These are phyloP conservation scores for Meta bourneti DNA, from an alignment of 2,888 invertebrate genomes.

Conservation along the genomic window DNA sequence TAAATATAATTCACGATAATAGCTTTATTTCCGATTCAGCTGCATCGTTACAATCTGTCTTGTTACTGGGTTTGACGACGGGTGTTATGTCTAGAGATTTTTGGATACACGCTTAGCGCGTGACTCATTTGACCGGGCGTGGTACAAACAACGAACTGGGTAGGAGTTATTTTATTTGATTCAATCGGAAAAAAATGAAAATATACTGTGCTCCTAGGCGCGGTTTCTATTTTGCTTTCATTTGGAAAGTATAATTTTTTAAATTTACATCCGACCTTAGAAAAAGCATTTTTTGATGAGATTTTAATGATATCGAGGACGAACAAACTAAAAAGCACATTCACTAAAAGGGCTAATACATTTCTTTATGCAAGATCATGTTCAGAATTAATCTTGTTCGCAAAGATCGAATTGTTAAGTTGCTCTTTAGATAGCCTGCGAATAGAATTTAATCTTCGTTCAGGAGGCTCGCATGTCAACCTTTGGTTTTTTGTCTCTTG, in stretches of 20 bases:
- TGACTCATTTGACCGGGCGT: slow-evolving; percentile 3
- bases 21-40: not conserved
- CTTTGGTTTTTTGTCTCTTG: too few species aligned
- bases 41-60: not conserved
- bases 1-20: too few species aligned
- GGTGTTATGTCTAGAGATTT: slow-evolving; percentile 23
- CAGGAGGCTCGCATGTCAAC: too few species aligned
- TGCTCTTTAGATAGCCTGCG: too few species aligned
- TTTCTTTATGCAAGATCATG: too few species aligned
- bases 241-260: slow-evolving; percentile 5
- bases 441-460: too few species aligned
- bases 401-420: too few species aligned
- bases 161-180: slow-evolving; percentile 11
- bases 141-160: slow-evolving; percentile 11
- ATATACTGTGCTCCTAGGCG: not conserved
- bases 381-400: too few species aligned
- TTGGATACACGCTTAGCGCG: not conserved
- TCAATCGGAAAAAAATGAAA: not conserved
- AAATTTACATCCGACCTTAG: slow-evolving; percentile 13
- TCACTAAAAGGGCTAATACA: too few species aligned
- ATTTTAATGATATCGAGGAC: too few species aligned
- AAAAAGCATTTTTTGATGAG: too few species aligned
- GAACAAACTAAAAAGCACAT: too few species aligned
- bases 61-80: not conserved
- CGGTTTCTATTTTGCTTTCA: not conserved